phyloP scores from a whole-genome alignment of 2,113 vertebrate genomes.

The Forbesichthys papilliferus region DNA sequence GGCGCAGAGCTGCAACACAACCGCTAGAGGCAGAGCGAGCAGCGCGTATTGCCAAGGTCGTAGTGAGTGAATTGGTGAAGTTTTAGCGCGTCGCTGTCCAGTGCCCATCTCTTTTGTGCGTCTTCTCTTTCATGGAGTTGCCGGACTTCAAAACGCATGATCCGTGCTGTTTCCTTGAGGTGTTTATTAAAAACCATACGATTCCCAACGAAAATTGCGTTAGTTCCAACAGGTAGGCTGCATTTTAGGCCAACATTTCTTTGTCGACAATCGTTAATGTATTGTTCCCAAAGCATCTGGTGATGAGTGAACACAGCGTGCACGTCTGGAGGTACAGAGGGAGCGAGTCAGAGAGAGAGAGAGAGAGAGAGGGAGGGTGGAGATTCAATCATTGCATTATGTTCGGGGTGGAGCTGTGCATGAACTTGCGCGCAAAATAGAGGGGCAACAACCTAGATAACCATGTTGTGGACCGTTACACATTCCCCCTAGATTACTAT shows the following conservation, averaged over 20 bases:
- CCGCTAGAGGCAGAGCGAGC: conserved; percentile 21
- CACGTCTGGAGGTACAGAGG: not conserved
- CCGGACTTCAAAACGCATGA: conserved; percentile 54
- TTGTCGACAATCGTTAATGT: no score
- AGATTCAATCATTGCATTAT: conserved; percentile 12
- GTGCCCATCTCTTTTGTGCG: conserved; percentile 62
- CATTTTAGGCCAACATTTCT: no score
- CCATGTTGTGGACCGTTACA: no score
- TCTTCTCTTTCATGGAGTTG: conserved; percentile 53
- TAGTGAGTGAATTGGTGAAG: conserved; percentile 16
- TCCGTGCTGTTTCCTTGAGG: conserved; percentile 46
- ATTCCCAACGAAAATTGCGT: not conserved
- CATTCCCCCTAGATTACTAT: no score
- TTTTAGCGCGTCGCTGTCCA: conserved; percentile 37
- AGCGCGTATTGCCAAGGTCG: not conserved
- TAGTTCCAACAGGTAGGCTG: conserved; percentile 20
- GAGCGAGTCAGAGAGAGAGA: not conserved
- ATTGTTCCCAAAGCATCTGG: conserved; percentile 10
- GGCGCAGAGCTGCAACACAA: conserved; percentile 43
- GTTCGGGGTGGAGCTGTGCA: conserved; percentile 61
- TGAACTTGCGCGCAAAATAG: not conserved
- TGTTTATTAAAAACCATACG: conserved; percentile 10
- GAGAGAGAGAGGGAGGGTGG: not conserved
- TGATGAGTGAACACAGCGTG: conserved; percentile 7
- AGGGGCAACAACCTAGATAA: not conserved